Percentiles rank a stretch among this genome's conserved stretches.
These are phyloP conservation scores for Parthenolecanium corni DNA, from an alignment of 2,888 invertebrate species.

Conservation along the genomic window DNA sequence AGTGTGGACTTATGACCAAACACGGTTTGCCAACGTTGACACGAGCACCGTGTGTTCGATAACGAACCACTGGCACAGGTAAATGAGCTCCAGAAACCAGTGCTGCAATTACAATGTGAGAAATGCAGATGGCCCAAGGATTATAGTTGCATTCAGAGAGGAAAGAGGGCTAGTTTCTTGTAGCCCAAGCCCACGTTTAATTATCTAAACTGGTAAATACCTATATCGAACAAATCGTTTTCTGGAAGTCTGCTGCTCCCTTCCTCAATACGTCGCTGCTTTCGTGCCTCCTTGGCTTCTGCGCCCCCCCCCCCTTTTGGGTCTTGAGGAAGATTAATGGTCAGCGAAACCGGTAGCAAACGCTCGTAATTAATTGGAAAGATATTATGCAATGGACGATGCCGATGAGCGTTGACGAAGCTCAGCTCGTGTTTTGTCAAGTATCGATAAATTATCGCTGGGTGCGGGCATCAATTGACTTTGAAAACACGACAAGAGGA, in stretches of 20 bases:
- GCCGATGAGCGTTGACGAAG: not conserved
- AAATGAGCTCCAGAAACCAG: no score
- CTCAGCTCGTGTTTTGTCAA: not conserved
- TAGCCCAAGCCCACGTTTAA: slow-evolving; percentile 19
- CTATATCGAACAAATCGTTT: slow-evolving; percentile 19
- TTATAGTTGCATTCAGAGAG: no score
- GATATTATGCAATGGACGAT: not conserved
- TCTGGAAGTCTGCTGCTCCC: not conserved
- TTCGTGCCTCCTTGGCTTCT: no score
- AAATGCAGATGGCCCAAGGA: no score
- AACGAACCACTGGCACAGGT: no score
- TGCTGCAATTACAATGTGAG: not conserved
- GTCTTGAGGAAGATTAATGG: slow-evolving; percentile 10
- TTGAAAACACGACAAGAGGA: not conserved
- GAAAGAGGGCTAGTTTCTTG: not conserved
- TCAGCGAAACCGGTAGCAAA: slow-evolving; percentile 22
- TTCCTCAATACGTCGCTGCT: not conserved
- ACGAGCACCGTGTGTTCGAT: not conserved
- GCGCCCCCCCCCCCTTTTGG: no score
- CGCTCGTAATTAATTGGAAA: slow-evolving; percentile 11
- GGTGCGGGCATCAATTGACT: not conserved
- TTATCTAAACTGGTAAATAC: slow-evolving; percentile 19
- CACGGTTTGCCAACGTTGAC: slow-evolving; percentile 4
- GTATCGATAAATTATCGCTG: slow-evolving; percentile 5
- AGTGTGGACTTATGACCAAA: slow-evolving; percentile 16